phyloP scores from a whole-genome alignment of 2,797 vertebrate species.

The Nothura maculosa region DNA sequence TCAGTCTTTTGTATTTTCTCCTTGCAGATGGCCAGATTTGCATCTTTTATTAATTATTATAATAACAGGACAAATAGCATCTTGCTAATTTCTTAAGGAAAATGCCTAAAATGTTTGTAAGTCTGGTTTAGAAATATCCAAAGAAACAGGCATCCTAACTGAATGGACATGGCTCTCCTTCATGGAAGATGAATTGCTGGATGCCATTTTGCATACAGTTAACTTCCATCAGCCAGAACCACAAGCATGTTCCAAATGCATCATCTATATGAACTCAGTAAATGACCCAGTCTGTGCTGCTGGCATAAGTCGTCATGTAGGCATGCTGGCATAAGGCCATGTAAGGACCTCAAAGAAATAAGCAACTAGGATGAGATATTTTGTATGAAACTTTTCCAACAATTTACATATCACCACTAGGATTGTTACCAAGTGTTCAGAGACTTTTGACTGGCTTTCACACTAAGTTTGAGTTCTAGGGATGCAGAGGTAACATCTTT shows the following conservation, averaged over 20 bases:
- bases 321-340: neutral
- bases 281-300: slow-evolving; percentile 39
- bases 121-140: slow-evolving; percentile 19
- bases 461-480: neutral
- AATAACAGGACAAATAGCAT: slow-evolving; percentile 29
- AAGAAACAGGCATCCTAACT: neutral
- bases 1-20: neutral
- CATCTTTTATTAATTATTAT: slow-evolving; percentile 52
- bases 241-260: slow-evolving; percentile 18
- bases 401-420: neutral
- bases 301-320: neutral
- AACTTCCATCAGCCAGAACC: slow-evolving; percentile 61
- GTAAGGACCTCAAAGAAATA: slow-evolving; percentile 22
- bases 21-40: neutral
- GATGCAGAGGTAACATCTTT: neutral
- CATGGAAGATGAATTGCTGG: slow-evolving; percentile 22
- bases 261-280: slow-evolving; percentile 59
- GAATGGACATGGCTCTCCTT: neutral
- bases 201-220: slow-evolving; percentile 64
- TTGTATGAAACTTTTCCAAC: neutral
- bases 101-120: slow-evolving; percentile 44
- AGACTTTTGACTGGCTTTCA: neutral
- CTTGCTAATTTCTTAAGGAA: slow-evolving; percentile 35
- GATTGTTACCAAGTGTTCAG: neutral
- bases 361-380: slow-evolving; percentile 14